Conservation (phyloP, 2,113 vertebrate genomes). For the Python bivittatus region DNA sequence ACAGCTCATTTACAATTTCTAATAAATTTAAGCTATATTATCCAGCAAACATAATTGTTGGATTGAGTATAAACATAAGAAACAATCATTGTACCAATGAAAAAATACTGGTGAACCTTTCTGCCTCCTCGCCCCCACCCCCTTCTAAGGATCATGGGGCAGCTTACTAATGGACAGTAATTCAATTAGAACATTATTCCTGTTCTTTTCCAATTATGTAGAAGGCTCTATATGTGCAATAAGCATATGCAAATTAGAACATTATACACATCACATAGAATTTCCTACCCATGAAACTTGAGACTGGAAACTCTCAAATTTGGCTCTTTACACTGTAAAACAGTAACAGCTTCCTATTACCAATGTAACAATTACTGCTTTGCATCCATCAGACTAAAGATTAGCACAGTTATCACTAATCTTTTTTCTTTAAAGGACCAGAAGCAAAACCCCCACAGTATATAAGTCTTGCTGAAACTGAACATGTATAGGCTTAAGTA, state of each 20-base stretch:
- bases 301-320: neutral
- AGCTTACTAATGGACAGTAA: neutral
- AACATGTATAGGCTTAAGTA: neutral
- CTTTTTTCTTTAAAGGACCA: neutral
- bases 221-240: neutral
- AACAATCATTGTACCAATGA: neutral
- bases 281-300: neutral
- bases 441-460: neutral
- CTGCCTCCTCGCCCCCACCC: neutral
- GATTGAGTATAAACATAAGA: neutral
- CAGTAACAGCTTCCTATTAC: neutral
- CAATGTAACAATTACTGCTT: neutral
- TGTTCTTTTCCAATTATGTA: neutral
- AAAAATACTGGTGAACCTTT: neutral
- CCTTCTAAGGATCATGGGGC: neutral
- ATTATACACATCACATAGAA: neutral
- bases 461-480: neutral
- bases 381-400: neutral
- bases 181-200: neutral
- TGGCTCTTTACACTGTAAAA: neutral
- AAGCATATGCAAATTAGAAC: neutral
- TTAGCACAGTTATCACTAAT: neutral
- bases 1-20: neutral
- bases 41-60: neutral
- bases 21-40: neutral